Base-by-base conservation (phyloP, 2,113 vertebrate genomes). In the Hippoglossus stenolepis region DNA sequence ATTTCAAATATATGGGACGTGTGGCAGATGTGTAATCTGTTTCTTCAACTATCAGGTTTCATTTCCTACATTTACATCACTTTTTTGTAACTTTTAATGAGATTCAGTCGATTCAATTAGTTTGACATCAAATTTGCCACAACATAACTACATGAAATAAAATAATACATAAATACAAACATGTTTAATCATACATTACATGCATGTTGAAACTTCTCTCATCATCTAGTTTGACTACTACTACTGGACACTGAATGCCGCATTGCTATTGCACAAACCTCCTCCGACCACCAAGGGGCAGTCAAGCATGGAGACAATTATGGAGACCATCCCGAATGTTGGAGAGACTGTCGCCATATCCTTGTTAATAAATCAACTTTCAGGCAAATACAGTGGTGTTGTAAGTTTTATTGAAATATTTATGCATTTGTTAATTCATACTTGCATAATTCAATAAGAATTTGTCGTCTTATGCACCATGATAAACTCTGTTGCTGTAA, bases 221-320 rank as follows among this genome's bases (percentile, higher is more conserved):
- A 54, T 66, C 0, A 38, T 83, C 53, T 65, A 94, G 92, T 93
- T 79, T 73, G 90, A 92, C 73, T 91, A 79, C 81, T 1, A 18
- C 23, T 62, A 56, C 64, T 92, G 88, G 85, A 2, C 57, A 2
- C 86, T 86, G 14, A 94, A 93, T 28, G 31, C 12, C 6, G 28
- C 89, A 0, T 5, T 86, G 6, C 56, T 88, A 12, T 63, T 93
- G 73, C 43, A 1, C 40, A 77, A 81, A 31, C 73, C 83, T 64
- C 90, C 91, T 61, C 89, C 89, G 11, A 83, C 77, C 56, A 73
- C 60, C 0, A 93, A 93, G 69, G 85, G 90, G 3, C 70, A 85
- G 56, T 77, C 90, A 4, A 89, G 35, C 68, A 84, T 82, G 73
- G 3, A 73, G 3, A 81, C 79, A 0, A 53, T 92, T 65, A 12